Percentiles rank a stretch among this genome's conserved stretches.
phyloP scores from a whole-genome alignment of 2,797 vertebrate species.

The Etheostoma nigrum region DNA sequence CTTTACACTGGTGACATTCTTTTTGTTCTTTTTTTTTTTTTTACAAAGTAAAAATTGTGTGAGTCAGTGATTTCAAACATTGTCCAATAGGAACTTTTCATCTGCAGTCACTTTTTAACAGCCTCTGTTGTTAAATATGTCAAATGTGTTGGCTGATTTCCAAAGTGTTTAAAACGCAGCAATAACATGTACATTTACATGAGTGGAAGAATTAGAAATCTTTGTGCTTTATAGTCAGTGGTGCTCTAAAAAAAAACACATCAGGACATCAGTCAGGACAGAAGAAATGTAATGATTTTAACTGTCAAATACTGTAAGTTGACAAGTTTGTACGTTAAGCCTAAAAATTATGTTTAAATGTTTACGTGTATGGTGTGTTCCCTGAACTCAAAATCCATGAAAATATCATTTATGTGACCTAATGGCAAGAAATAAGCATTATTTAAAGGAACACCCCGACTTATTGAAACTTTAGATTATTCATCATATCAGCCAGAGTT shows the following conservation, averaged over 20 bases:
- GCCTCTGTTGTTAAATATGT: constrained; percentile 38
- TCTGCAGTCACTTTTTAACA: constrained; percentile 33
- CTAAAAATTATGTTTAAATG: constrained; percentile 39
- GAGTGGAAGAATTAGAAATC: constrained; percentile 23
- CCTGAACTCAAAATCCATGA: constrained; percentile 26
- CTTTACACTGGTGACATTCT: constrained; percentile 33
- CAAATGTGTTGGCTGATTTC: constrained; percentile 33
- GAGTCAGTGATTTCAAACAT: constrained; percentile 28
- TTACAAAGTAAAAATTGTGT: constrained; percentile 21
- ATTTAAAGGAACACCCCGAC: neutral
- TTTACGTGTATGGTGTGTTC: constrained; percentile 43
- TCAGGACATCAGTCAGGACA: neutral
- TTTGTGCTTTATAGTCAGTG: constrained; percentile 19
- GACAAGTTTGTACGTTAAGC: constrained; percentile 39
- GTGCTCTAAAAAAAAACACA: constrained; percentile 21
- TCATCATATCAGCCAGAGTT: no score
- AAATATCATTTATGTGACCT: constrained; percentile 21
- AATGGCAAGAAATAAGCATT: constrained; percentile 12
- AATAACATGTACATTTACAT: constrained; percentile 19
- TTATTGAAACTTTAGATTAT: no score
- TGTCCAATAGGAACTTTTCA: constrained; percentile 25
- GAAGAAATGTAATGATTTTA: constrained; percentile 17
- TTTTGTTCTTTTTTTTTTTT: neutral
- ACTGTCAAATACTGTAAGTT: constrained; percentile 54
- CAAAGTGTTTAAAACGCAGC: constrained; percentile 18